Evolutionary conservation across 1,140 invertebrate genomes (phyloP), one percentile per base, ranked within the genome.

Genomic region (Eueides isabella): DNA sequence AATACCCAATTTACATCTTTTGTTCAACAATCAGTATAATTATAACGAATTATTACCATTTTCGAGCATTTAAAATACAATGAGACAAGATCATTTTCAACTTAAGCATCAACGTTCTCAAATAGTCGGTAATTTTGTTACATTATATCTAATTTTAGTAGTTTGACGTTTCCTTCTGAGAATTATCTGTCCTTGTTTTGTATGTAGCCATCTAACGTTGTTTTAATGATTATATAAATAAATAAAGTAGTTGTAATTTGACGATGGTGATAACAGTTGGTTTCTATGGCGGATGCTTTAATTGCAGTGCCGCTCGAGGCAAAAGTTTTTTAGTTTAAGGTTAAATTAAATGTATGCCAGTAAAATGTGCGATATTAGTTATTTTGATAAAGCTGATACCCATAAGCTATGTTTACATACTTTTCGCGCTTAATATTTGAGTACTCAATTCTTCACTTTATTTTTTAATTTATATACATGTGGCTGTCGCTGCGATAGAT

Each of bases 1-100:
- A 55, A 55, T 55, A 55, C 4, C 19, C 7, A 55, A 26, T 55
- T 55, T 26, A 55, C 48, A 55, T 55, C 9, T 55, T 55, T 55
- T 55, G 23, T 55, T 23, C 19, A 55, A 55, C 19, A 55, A 55
- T 55, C 19, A 55, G n/a, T 19, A 19, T 19, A 44, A 44, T 19
- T 16, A 9, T 44, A 19, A 44, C n/a, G 48, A 55, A 55, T 55
- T 23, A 55, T 55, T 55, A 55, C 48, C 48, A 55, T 55, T 55
- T 55, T 0, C 0, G 3, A 23, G 19, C 19, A 55, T 55, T 55
- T 55, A 55, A 55, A 55, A 55, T 55, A 55, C 48, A 55, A 55
- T 55, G 48, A 55, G 12, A 55, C 9, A 11, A 55, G 19, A 55
- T 23, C 3, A 55, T 55, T 55, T 55, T 55, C 26, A 55, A 55